A percentile compares a stretch with the other conserved stretches of the same genome.
phyloP scores from a whole-genome alignment of 2,888 invertebrate species.

The Drosophila suboccidentalis region DNA sequence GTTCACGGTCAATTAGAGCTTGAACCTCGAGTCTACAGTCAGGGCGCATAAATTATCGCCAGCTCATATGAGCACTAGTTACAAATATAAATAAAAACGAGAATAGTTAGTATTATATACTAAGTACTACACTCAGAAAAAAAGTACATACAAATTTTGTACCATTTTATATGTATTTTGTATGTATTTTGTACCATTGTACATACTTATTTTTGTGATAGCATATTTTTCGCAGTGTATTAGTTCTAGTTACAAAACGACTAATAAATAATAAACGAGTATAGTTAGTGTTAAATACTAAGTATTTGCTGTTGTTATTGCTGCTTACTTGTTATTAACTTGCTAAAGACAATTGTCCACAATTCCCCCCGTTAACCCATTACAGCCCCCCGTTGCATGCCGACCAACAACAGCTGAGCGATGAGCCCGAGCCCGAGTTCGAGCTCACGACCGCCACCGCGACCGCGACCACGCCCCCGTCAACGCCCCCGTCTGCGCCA shows the following conservation, averaged over 20 bases:
- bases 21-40: conserved; percentile 15
- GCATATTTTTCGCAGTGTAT: too few species aligned
- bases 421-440: conserved; percentile 82
- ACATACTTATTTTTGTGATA: too few species aligned
- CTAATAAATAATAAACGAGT: conserved; percentile 44
- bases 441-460: conserved; percentile 16
- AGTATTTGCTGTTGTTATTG: conserved; percentile 1
- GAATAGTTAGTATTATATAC: conserved; percentile 35
- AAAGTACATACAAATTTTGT: too few species aligned
- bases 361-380: neutral
- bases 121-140: neutral
- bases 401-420: conserved; percentile 71
- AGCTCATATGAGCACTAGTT: conserved; percentile 29
- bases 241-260: conserved; percentile 36
- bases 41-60: conserved; percentile 56
- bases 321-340: neutral
- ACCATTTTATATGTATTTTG: too few species aligned
- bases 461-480: conserved; percentile 44
- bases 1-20: conserved; percentile 78
- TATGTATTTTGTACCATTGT: too few species aligned
- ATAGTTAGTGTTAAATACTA: conserved; percentile 32
- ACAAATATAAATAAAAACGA: conserved; percentile 35
- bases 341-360: conserved; percentile 19
- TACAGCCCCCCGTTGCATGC: conserved; percentile 55
- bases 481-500: conserved; percentile 17